Percentiles rank a stretch among this genome's conserved stretches.
These are phyloP conservation scores for Ennomos quercinarius DNA, from an alignment of 2,888 invertebrate genomes.

Conservation along the genomic window DNA sequence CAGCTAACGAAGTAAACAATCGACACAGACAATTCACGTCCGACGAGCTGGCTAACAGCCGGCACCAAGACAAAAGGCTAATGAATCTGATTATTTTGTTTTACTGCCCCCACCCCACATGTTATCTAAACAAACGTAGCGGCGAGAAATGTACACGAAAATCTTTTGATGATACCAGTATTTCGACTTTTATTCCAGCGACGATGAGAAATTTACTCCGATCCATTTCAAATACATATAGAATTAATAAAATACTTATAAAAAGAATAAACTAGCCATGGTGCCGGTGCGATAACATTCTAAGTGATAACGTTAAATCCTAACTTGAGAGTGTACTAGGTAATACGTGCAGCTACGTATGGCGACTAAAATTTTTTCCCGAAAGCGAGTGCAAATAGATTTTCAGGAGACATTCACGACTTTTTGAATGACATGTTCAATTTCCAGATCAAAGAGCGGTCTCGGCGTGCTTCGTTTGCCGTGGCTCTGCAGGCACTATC, in stretches of 20 bases:
- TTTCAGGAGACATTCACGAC: slow-evolving; percentile 42
- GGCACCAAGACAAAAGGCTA: slow-evolving; percentile 71
- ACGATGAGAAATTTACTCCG: not conserved
- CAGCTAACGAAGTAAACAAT: slow-evolving; percentile 83
- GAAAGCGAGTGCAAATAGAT: slow-evolving; percentile 30
- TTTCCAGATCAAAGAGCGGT: slow-evolving; percentile 52
- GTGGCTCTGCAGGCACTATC: slow-evolving; percentile 46
- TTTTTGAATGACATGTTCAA: slow-evolving; percentile 56
- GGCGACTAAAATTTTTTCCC: slow-evolving; percentile 6
- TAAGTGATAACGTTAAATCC: slow-evolving; percentile 7
- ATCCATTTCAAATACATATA: slow-evolving; percentile 1
- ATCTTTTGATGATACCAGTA: slow-evolving; percentile 32
- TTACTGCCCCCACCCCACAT: slow-evolving; percentile 54
- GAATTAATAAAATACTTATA: too few relatives aligned
- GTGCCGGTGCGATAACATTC: not conserved
- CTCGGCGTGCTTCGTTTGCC: slow-evolving; percentile 45
- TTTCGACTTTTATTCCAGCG: slow-evolving; percentile 10
- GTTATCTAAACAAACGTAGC: slow-evolving; percentile 58
- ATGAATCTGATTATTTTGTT: slow-evolving; percentile 76
- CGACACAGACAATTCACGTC: slow-evolving; percentile 71
- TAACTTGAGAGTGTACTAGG: not conserved
- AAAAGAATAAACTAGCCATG: not conserved
- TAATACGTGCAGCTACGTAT: slow-evolving; percentile 4
- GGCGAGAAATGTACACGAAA: slow-evolving; percentile 41
- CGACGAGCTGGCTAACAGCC: slow-evolving; percentile 61